phyloP scores from a whole-genome alignment of 2,888 invertebrate genomes.

The Lydus trimaculatus region DNA sequence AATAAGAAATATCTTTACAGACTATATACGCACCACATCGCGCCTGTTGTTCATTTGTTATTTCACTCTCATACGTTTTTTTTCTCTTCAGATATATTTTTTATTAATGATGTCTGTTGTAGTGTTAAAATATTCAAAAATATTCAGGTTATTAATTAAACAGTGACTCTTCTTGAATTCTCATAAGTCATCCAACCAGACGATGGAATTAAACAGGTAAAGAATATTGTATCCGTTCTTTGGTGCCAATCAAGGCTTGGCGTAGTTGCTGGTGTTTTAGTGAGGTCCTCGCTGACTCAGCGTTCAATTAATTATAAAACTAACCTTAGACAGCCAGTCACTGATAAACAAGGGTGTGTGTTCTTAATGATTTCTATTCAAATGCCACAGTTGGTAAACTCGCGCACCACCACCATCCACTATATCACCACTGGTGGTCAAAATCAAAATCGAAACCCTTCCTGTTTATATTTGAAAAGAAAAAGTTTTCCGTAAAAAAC shows the following conservation, averaged over 20 bases:
- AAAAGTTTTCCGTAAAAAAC: background rate
- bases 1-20: slow-evolving; percentile 47
- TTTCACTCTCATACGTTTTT: background rate
- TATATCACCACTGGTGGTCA: slow-evolving; percentile 6
- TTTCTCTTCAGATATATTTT: slow-evolving; percentile 35
- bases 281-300: slow-evolving; percentile 43
- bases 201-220: slow-evolving; percentile 42
- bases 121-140: slow-evolving; percentile 55
- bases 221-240: slow-evolving; percentile 33
- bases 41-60: too few relatives aligned
- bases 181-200: slow-evolving; percentile 44
- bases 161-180: slow-evolving; percentile 45
- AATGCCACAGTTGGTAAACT: slow-evolving; percentile 35
- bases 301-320: slow-evolving; percentile 50
- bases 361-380: slow-evolving; percentile 46
- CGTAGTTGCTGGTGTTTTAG: slow-evolving; percentile 37
- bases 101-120: slow-evolving; percentile 52
- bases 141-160: slow-evolving; percentile 54
- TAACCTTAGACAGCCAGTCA: slow-evolving; percentile 45
- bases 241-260: slow-evolving; percentile 40
- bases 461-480: background rate
- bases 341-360: slow-evolving; percentile 48
- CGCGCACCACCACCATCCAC: slow-evolving; percentile 19
- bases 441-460: background rate
- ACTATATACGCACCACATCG: slow-evolving; percentile 33